Base-by-base conservation (phyloP, 2,113 vertebrate species). In the Hippocampus abdominalis region DNA sequence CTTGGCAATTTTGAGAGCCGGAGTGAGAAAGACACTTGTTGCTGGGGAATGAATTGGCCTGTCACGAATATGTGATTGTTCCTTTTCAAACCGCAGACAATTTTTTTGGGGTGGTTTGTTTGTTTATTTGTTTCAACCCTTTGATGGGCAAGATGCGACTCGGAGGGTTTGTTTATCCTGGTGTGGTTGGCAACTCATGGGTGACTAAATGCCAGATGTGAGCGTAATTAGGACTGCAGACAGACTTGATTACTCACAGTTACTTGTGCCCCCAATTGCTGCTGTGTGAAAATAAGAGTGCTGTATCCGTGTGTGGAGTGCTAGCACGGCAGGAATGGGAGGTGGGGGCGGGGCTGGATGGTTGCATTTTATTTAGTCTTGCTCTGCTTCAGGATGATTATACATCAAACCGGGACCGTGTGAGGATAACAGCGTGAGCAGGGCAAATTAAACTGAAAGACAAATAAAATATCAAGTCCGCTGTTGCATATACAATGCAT, bases 181-280 rank as follows among this genome's bases (percentile, higher is more conserved):
- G 18, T 68, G 66, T 75, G 86, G 69, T 73, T 82, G 81, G 68
- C 76, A 71, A 77, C 74, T 79, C 84, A 77, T 72, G 82, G 65
- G 73, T 84, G 71, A 84, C 81, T 86, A 80, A 85, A 85, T 57
- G 71, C 72, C 76, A 85, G 76, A 81, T 82, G 74, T 0, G 56
- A 80, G 63, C 64, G 68, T 78, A 82, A 88, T 86, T 80, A 79
- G 65, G 79, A 69, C 72, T 36, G 57, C 70, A 77, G 77, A 80
- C 73, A 79, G 74, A 84, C 76, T 71, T 68, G 84, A 80, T 83
- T 80, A 79, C 65, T 81, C 69, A 79, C 46, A 2, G 72, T 74
- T 75, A 71, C 77, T 66, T 67, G 40, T 54, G 66, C 8, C 29
- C 53, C 51, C 18, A 8, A n/a, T 48, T 40, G 54, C 66, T 68